Evolutionary conservation across 2,888 invertebrate species (phyloP).

Genomic region (Adelphocoris suturalis): DNA sequence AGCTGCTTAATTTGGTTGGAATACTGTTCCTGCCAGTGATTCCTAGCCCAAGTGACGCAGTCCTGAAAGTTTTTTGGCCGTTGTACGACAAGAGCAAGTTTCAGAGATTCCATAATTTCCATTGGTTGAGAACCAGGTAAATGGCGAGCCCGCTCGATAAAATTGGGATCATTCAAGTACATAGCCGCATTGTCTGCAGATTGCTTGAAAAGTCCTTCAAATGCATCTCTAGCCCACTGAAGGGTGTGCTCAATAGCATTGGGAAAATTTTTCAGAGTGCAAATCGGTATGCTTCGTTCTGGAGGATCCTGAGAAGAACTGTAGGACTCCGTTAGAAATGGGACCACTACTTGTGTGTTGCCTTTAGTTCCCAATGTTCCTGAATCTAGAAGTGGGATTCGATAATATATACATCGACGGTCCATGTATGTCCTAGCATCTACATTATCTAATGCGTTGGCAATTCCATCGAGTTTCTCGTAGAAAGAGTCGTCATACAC

Average conservation of each 20-base stretch:
- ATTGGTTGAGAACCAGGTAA: constrained; percentile 94
- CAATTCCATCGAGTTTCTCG: constrained; percentile 93
- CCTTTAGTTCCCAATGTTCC: constrained; percentile 99
- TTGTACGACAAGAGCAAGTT: constrained; percentile 90
- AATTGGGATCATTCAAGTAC: constrained; percentile 89
- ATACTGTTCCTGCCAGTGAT: constrained; percentile 92
- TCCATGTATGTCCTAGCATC: constrained; percentile 99
- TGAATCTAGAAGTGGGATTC: constrained; percentile 96
- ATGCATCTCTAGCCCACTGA: constrained; percentile 94
- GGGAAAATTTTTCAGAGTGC: constrained; percentile 99
- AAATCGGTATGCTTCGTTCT: constrained; percentile 98
- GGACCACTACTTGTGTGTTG: constrained; percentile 97
- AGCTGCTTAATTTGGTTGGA: constrained; percentile 97
- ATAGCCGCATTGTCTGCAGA: constrained; percentile 93
- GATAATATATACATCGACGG: constrained; percentile 97
- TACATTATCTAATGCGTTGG: constrained; percentile 98
- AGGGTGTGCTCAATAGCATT: constrained; percentile 98
- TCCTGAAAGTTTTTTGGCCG: constrained; percentile 90
- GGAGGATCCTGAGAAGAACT: constrained; percentile 98
- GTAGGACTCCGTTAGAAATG: constrained; percentile 97
- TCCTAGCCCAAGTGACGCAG: constrained; percentile 93
- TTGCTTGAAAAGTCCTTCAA: constrained; percentile 95
- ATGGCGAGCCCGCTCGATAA: constrained; percentile 90
- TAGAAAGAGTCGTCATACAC: constrained; percentile 97
- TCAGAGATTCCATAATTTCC: constrained; percentile 91